Conservation (phyloP, 2,113 vertebrate genomes). For the Marmota monax region DNA sequence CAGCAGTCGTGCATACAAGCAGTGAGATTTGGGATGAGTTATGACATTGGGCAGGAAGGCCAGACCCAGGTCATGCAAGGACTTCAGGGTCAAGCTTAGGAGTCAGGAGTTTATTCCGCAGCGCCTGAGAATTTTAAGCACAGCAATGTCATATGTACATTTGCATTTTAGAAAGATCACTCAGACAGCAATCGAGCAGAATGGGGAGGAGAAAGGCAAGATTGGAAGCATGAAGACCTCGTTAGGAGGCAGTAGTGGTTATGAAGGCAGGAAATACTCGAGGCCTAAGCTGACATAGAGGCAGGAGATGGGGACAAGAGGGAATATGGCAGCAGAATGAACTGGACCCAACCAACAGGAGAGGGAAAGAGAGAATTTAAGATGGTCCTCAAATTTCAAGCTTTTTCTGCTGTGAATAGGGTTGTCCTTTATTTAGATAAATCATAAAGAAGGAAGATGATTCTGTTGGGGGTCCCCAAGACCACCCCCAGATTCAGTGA, state of each 20-base stretch:
- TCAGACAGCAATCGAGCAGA: neutral
- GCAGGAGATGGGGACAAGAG: neutral
- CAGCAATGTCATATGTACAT: neutral
- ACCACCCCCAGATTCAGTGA: neutral
- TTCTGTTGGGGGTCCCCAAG: neutral
- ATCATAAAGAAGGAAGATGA: neutral
- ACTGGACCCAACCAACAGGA: neutral
- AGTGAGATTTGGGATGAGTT: neutral
- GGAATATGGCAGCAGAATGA: neutral
- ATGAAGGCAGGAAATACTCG: neutral
- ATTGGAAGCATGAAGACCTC: neutral
- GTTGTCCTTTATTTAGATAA: neutral
- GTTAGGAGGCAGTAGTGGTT: neutral
- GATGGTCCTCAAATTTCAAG: neutral
- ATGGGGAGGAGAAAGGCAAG: neutral
- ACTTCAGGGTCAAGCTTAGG: neutral
- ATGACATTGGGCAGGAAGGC: neutral
- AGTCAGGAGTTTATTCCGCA: neutral
- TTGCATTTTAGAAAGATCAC: neutral
- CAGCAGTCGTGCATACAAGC: accelerated
- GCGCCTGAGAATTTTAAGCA: neutral
- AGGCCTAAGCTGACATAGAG: neutral
- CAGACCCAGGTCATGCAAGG: neutral
- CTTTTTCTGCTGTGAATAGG: neutral
- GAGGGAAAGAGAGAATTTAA: neutral